phyloP scores from a whole-genome alignment of 2,113 vertebrate genomes.

The Pterocles gutturalis region DNA sequence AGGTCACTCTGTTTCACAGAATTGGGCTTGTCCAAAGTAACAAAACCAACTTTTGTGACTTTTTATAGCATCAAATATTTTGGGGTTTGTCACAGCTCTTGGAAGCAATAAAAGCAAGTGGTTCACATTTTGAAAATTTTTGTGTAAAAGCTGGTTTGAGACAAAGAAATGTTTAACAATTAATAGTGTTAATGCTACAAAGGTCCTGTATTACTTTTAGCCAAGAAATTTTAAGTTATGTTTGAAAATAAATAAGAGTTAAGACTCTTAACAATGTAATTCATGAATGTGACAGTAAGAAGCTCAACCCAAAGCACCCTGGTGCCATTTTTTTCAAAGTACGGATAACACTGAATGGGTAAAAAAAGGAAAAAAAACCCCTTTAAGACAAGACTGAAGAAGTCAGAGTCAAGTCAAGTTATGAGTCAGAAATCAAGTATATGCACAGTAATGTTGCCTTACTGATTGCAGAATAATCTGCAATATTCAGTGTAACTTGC shows the following conservation, averaged over 20 bases:
- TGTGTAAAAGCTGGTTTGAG: background rate
- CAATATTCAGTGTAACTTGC: background rate
- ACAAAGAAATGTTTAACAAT: background rate
- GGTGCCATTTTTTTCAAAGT: background rate
- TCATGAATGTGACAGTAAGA: background rate
- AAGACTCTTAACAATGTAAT: background rate
- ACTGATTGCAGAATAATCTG: conserved; percentile 7
- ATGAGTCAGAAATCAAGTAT: background rate
- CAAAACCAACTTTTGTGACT: background rate
- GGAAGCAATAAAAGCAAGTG: background rate
- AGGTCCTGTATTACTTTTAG: background rate
- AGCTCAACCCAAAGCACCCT: background rate
- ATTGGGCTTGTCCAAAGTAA: background rate
- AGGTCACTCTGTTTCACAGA: background rate
- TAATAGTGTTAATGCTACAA: background rate
- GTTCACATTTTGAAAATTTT: background rate
- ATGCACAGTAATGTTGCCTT: background rate
- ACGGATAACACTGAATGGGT: background rate
- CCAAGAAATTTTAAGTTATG: background rate
- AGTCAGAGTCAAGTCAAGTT: background rate
- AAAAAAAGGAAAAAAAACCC: background rate
- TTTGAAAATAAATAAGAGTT: background rate
- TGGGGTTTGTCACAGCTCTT: background rate
- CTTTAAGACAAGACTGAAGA: background rate
- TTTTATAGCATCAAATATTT: background rate